Conservation (phyloP, 2,113 vertebrate species). For the Carassius gibelio region DNA sequence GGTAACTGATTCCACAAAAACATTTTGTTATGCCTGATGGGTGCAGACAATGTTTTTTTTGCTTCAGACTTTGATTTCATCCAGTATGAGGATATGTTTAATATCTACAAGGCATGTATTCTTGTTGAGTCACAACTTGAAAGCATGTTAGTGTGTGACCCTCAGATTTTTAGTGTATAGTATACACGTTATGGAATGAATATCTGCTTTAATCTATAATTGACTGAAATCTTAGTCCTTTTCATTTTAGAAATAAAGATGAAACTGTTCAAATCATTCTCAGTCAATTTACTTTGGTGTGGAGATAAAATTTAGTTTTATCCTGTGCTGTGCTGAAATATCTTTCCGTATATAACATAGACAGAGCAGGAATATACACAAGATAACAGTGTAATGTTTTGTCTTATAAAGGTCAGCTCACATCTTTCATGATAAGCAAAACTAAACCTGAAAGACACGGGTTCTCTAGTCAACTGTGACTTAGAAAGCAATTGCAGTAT, state of each 20-base stretch:
- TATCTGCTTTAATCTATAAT: not conserved
- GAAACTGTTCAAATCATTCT: not conserved
- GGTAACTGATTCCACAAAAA: not conserved
- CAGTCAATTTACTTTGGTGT: not conserved
- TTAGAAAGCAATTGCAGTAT: not conserved
- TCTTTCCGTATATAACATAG: not conserved
- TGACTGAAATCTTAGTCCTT: not conserved
- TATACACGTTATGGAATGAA: not conserved
- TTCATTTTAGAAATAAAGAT: not conserved
- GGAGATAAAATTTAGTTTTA: not conserved
- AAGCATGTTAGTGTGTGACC: not conserved
- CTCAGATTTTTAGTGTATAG: not conserved
- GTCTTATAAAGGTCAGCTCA: constrained; percentile 22
- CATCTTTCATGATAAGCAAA: not conserved
- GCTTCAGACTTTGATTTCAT: not conserved
- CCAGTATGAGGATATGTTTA: not conserved
- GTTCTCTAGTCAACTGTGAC: not conserved
- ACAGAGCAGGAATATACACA: not conserved
- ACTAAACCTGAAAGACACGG: not conserved
- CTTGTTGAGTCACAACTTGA: not conserved
- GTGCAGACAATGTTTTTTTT: not conserved
- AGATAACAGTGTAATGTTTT: constrained; percentile 3
- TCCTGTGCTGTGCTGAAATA: not conserved
- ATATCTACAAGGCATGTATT: not conserved
- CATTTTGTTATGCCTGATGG: not conserved